Percentiles rank a stretch among this genome's conserved stretches.
Evolutionary conservation across 2,888 invertebrate genomes (phyloP).

Genomic region (Trichopoda pennipes): DNA sequence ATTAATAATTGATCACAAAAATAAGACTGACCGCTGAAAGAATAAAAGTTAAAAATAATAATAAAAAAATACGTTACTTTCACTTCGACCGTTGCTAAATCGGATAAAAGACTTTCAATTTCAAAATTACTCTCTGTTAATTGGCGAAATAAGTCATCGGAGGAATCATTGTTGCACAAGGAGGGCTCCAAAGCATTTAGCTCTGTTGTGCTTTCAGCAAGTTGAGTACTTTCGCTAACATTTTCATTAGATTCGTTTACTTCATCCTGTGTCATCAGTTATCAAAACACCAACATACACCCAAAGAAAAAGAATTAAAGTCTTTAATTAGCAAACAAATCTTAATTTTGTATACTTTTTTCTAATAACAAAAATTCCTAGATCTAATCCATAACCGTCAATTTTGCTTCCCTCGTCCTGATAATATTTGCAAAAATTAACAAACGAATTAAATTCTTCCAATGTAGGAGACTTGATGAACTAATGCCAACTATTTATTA

Average conservation of each 20-base stretch:
- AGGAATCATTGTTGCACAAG: slow-evolving; percentile 82
- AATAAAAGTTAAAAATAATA: not conserved
- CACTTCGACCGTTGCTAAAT: slow-evolving; percentile 87
- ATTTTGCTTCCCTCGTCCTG: too few species aligned
- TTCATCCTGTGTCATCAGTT: slow-evolving; percentile 39
- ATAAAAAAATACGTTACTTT: slow-evolving; percentile 83
- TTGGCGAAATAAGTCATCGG: slow-evolving; percentile 91
- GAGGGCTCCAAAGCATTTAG: slow-evolving; percentile 78
- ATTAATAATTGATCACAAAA: slow-evolving; percentile 24
- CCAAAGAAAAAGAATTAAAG: not conserved
- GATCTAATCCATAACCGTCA: too few species aligned
- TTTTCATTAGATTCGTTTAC: slow-evolving; percentile 75
- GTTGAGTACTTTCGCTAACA: slow-evolving; percentile 73
- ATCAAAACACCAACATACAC: not conserved
- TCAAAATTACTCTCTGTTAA: slow-evolving; percentile 92
- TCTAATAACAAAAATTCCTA: not conserved
- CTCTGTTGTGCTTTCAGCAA: slow-evolving; percentile 74
- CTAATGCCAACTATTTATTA: too few species aligned
- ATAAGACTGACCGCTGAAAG: too few species aligned
- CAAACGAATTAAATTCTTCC: too few species aligned
- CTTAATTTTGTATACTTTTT: not conserved
- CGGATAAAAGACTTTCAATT: slow-evolving; percentile 90
- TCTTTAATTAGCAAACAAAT: not conserved
- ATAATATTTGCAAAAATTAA: too few species aligned
- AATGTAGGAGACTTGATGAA: too few species aligned